Evolutionary conservation across 1,140 invertebrate genomes (phyloP).

Genomic region (Centruroides vittatus): DNA sequence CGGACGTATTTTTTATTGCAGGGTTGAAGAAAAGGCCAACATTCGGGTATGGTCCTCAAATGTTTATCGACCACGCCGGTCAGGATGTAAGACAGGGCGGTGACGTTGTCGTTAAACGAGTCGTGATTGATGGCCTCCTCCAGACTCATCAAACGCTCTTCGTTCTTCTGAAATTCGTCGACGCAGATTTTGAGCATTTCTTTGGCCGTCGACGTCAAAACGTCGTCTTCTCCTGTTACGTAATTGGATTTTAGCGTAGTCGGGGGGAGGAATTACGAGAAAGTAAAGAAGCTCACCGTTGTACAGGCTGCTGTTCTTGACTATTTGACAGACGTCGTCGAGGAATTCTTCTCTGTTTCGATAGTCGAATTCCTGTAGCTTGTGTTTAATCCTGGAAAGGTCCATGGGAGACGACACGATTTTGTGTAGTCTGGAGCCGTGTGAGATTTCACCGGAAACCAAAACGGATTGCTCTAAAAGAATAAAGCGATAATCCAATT

Average conservation of each 20-base stretch:
- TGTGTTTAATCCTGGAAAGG: constrained; percentile 87
- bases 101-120: constrained; percentile 92
- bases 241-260: constrained; percentile 34
- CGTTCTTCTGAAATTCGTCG: constrained; percentile 70
- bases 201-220: constrained; percentile 68
- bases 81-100: constrained; percentile 86
- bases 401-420: constrained; percentile 92
- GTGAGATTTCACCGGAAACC: constrained; percentile 87
- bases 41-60: constrained; percentile 71
- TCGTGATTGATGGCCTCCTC: constrained; percentile 98
- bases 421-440: constrained; percentile 83
- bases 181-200: constrained; percentile 76
- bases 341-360: constrained; percentile 87
- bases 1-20: constrained; percentile 86
- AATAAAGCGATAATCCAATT: too few species aligned
- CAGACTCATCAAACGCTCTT: constrained; percentile 82
- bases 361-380: constrained; percentile 80
- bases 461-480: constrained; percentile 37
- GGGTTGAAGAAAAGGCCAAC: constrained; percentile 88
- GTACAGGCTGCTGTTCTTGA: constrained; percentile 85
- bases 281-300: constrained; percentile 46
- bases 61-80: constrained; percentile 76
- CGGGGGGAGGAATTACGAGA: neutral
- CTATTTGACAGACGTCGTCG: constrained; percentile 85
- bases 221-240: constrained; percentile 25